A percentile compares a stretch with the other conserved stretches of the same genome.
Conservation (phyloP, 2,113 vertebrate genomes). For the Rhea pennata region DNA sequence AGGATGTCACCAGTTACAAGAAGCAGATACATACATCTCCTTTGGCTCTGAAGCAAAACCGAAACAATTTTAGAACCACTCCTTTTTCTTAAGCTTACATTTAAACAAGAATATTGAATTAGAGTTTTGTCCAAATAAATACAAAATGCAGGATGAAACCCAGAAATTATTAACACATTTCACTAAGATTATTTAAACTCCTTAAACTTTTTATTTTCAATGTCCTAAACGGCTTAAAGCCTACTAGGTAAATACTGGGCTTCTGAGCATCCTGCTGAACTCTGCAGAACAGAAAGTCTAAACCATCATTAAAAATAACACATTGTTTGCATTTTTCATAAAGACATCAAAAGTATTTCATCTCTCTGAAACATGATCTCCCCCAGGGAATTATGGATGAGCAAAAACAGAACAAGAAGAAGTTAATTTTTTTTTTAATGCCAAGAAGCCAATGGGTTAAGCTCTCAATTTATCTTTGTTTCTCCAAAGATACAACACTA, state of each 20-base stretch:
- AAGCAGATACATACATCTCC: background rate
- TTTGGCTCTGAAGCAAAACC: background rate
- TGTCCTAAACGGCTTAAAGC: background rate
- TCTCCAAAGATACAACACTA: conserved; percentile 58
- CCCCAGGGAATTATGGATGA: conserved; percentile 48
- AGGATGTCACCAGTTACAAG: background rate
- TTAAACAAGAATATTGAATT: background rate
- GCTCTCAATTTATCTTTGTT: conserved; percentile 74
- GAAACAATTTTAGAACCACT: background rate
- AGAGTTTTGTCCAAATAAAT: background rate
- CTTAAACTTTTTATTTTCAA: conserved; percentile 16
- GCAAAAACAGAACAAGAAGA: conserved; percentile 66
- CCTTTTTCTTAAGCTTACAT: background rate
- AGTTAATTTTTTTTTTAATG: conserved; percentile 42
- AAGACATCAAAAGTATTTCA: conserved; percentile 59
- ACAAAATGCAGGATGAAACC: background rate
- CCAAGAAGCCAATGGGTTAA: conserved; percentile 72
- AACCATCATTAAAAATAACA: conserved; percentile 28
- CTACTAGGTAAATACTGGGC: background rate
- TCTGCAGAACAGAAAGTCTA: background rate
- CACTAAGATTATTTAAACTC: background rate
- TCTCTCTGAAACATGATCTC: conserved; percentile 47
- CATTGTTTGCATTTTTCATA: conserved; percentile 70
- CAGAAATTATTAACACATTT: background rate
- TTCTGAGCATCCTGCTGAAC: conserved; percentile 11